Base-by-base conservation (phyloP, 2,888 invertebrate species). In the Andrena haemorrhoa region DNA sequence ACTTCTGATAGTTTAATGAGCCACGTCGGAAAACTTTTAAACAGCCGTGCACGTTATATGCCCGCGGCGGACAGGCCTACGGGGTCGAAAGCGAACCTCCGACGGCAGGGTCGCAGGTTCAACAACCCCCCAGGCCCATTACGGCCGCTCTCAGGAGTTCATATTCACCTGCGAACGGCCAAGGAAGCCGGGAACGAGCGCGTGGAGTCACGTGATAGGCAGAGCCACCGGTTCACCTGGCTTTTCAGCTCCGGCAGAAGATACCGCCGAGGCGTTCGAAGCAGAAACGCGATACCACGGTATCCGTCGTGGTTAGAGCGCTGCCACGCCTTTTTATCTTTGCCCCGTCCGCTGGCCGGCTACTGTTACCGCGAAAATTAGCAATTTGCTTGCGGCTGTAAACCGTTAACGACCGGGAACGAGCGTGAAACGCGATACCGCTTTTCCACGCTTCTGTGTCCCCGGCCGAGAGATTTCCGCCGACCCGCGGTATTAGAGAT, bases 1-100 rank as follows among this genome's bases (percentile, higher is more conserved):
- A 84, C 88, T 87, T 84, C 74, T 88, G 84, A 87, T 87, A 88
- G 88, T 87, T 87, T 87, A 87, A 87, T 87, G 86, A 86, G 86
- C 84, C 76, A 77, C 86, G 86, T 84, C 88, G 86, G 83, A 80
- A 58, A 86, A 87, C 78, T 84, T 87, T 84, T 84, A 83, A 84
- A 86, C 79, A 88, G 82, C 71, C 65, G 80, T 35, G 75, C 88
- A 79, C 79, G 88, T 74, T 85, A 83, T 73, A 75, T 65, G 41
- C 73, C 69, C 56, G 58, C 65, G 83, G 75, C 82, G 65, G 87
- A 79, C 80, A 75, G 77, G 63, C 80, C 82, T 79, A 77, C 70
- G 3, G 75, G 79, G 72, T 86, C 71, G 86, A 87, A 84, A 71
- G 79, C 61, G 78, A 83, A 69, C 82, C 64, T 76, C 63, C 73